A percentile compares a stretch with the other conserved stretches of the same genome.
Evolutionary conservation across 2,797 vertebrate genomes (phyloP).

Genomic region (Neosilurus mollespiculum): DNA sequence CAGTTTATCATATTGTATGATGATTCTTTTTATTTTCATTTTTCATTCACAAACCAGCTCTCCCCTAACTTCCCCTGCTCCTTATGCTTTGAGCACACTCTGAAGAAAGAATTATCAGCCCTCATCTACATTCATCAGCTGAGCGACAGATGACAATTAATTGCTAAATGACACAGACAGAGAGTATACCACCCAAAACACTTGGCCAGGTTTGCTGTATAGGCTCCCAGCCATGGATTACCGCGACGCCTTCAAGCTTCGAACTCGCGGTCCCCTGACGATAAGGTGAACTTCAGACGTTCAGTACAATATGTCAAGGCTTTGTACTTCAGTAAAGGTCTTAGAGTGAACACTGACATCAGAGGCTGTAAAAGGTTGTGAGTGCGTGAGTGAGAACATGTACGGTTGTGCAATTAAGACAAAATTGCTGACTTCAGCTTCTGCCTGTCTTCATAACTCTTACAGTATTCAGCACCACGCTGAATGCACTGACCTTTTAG

Average conservation of each 20-base stretch:
- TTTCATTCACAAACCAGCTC: background rate
- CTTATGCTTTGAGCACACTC: background rate
- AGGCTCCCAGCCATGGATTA: background rate
- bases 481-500: slow-evolving; percentile 32
- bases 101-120: background rate
- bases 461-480: background rate
- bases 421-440: slow-evolving; percentile 33
- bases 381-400: background rate
- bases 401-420: slow-evolving; percentile 21
- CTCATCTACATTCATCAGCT: background rate
- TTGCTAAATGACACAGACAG: background rate
- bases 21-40: background rate
- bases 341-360: slow-evolving; percentile 24
- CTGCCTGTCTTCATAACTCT: slow-evolving; percentile 38
- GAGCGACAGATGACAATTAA: background rate
- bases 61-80: background rate
- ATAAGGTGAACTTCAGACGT: background rate
- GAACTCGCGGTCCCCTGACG: background rate
- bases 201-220: background rate
- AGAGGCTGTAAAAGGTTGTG: slow-evolving; percentile 12
- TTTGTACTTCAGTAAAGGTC: slow-evolving; percentile 21
- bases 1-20: background rate
- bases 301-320: background rate
- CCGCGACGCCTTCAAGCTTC: background rate
- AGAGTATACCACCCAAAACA: background rate